Evolutionary conservation across 2,888 invertebrate genomes (phyloP), one percentile per base, ranked within the genome.

Genomic region (Listrodromus nycthemerus): DNA sequence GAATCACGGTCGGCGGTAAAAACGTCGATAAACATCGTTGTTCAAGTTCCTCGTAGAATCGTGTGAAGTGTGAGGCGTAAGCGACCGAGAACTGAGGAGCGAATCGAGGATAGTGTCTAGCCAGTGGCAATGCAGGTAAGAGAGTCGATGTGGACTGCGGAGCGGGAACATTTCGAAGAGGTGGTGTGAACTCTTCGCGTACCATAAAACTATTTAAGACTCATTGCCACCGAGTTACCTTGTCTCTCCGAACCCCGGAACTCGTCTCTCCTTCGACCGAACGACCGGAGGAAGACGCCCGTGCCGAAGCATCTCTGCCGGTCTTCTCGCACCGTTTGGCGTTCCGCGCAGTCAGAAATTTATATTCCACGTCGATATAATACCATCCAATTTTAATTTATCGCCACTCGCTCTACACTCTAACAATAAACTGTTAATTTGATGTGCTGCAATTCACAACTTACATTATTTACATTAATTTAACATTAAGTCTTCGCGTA

Each of bases 181-280:
- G 33, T 48, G 61, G 66, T 66, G 63, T 41, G 50, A 58, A 50
- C 66, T 65, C 87, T 74, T 79, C 87, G 85, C 86, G 85, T 85
- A 81, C 86, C 86, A 89, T 91, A 89, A 91, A 91, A 91, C 89
- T 90, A 90, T 91, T 89, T 89, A 87, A 88, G 89, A 90, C 89
- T 90, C 89, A 89, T 90, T 87, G 89, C 85, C 80, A 75, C 77
- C 78, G 71, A 55, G 67, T 78, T 55, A 55, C 61, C 58, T 61
- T 66, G 79, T 79, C 71, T 79, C 71, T 52, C 65, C 61, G 37
- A 83, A 83, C 69, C 78, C 78, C 48, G 50, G 58, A 61, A 78
- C 71, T 75, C 75, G 45, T 33, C 73, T 82, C 66, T 82, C 66
- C 67, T 61, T 55, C n/a, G 50, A 45, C 13, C 50, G 67, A 77